Conservation (phyloP, 2,888 invertebrate genomes). For the Cacoxenus indagator region DNA sequence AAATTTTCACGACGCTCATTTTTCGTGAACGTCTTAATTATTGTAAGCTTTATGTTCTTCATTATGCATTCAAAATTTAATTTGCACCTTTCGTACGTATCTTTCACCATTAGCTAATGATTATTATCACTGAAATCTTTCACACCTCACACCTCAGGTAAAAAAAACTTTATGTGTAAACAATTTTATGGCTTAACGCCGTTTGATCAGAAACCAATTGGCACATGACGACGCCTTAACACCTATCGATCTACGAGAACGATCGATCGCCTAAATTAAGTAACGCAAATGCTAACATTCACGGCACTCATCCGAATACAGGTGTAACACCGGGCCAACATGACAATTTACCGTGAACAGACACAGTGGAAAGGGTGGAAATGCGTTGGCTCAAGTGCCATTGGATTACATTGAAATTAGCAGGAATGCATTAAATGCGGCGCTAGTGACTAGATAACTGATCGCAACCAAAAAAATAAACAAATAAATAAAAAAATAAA, state of each 20-base stretch:
- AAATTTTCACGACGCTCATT: too few species aligned
- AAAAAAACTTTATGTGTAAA: slow-evolving; percentile 49
- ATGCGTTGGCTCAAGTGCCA: slow-evolving; percentile 37
- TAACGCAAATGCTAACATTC: slow-evolving; percentile 26
- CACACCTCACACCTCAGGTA: not conserved
- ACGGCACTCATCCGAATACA: slow-evolving; percentile 34
- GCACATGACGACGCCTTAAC: slow-evolving; percentile 12
- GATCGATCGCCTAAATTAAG: slow-evolving; percentile 11
- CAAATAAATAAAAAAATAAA: slow-evolving; percentile 46
- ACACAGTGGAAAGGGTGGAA: not conserved
- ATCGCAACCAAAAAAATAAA: slow-evolving; percentile 20
- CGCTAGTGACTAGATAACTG: slow-evolving; percentile 32
- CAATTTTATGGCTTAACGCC: slow-evolving; percentile 60
- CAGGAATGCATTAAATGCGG: slow-evolving; percentile 57
- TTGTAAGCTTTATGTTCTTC: not conserved
- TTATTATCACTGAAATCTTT: not conserved
- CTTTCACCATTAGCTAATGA: not conserved
- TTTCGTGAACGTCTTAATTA: not conserved
- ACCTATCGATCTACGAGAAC: not conserved
- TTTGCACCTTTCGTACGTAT: not conserved
- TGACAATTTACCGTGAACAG: not conserved
- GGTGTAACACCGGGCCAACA: slow-evolving; percentile 10
- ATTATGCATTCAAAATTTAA: not conserved
- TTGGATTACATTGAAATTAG: slow-evolving; percentile 43
- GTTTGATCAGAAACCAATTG: slow-evolving; percentile 19